These are phyloP conservation scores for Paedocypris micromegethes DNA, from an alignment of 2,797 vertebrate genomes.

Conservation along the genomic window DNA sequence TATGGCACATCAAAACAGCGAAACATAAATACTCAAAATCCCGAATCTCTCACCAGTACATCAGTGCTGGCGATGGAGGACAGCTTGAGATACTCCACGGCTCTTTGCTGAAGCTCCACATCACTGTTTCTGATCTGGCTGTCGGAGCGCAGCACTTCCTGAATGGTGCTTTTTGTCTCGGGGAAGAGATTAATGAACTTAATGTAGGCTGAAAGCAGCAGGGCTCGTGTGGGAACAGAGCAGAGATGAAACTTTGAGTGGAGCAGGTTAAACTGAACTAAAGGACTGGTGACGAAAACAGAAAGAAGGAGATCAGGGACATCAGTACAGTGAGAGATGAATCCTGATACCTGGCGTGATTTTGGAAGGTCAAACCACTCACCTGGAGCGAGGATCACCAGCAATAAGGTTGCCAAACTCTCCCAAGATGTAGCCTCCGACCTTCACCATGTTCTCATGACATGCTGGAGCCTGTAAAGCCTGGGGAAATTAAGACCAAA, in stretches of 20 bases:
- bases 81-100: constrained; percentile 88
- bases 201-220: constrained; percentile 89
- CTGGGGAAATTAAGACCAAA: constrained; percentile 50
- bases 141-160: constrained; percentile 85
- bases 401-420: constrained; percentile 92
- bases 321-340: not conserved
- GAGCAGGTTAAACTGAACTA: constrained; percentile 89
- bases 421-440: constrained; percentile 88
- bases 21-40: not conserved
- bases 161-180: constrained; percentile 89
- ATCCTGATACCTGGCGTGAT: not conserved
- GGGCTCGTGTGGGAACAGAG: constrained; percentile 83
- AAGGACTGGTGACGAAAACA: constrained; percentile 62
- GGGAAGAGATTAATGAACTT: constrained; percentile 95
- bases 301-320: not conserved
- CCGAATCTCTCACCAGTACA: constrained; percentile 64
- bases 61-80: constrained; percentile 83
- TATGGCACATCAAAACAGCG: too few relatives aligned
- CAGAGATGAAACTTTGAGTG: constrained; percentile 94
- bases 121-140: constrained; percentile 90
- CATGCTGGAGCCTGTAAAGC: constrained; percentile 87
- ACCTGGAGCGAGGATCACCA: constrained; percentile 89
- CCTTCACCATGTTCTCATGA: constrained; percentile 92
- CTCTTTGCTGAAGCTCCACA: constrained; percentile 87
- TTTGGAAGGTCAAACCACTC: constrained; percentile 11